These are phyloP conservation scores for Leptopilina drosophilae DNA, from an alignment of 2,888 invertebrate genomes.

Conservation along the genomic window DNA sequence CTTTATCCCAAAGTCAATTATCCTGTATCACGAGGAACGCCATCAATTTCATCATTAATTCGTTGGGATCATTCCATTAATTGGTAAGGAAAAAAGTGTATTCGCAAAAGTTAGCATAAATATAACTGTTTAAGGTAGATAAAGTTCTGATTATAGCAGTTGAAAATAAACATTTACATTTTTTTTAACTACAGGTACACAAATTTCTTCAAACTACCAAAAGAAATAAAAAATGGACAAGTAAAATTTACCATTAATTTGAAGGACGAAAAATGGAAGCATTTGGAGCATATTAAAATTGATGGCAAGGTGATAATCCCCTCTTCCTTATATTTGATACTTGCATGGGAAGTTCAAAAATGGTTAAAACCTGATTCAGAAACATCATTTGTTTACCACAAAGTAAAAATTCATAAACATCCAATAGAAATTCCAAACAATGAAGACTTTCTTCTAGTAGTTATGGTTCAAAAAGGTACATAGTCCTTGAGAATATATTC, in stretches of 20 bases:
- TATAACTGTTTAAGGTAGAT: constrained; percentile 68
- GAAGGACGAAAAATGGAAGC: constrained; percentile 72
- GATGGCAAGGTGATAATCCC: constrained; percentile 81
- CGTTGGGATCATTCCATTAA: constrained; percentile 59
- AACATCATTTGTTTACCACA: constrained; percentile 66
- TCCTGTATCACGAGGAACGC: constrained; percentile 80
- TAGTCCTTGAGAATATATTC: no score
- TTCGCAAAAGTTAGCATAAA: no score
- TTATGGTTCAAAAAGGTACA: constrained; percentile 70
- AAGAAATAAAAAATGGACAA: constrained; percentile 58
- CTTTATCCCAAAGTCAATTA: constrained; percentile 78
- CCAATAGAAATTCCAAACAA: constrained; percentile 77
- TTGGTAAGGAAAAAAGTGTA: constrained; percentile 47
- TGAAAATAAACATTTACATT: no score
- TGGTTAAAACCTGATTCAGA: constrained; percentile 74
- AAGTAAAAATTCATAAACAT: constrained; percentile 77
- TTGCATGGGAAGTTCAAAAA: constrained; percentile 78
- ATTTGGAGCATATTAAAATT: constrained; percentile 78
- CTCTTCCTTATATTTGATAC: constrained; percentile 79
- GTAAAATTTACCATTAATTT: constrained; percentile 65
- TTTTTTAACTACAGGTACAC: constrained; percentile 71
- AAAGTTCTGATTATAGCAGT: no score
- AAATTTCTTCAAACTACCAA: constrained; percentile 69
- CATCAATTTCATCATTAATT: constrained; percentile 78
- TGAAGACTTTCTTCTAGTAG: constrained; percentile 68